Base-by-base conservation (phyloP, 2,888 invertebrate genomes). In the Mythimna impura region DNA sequence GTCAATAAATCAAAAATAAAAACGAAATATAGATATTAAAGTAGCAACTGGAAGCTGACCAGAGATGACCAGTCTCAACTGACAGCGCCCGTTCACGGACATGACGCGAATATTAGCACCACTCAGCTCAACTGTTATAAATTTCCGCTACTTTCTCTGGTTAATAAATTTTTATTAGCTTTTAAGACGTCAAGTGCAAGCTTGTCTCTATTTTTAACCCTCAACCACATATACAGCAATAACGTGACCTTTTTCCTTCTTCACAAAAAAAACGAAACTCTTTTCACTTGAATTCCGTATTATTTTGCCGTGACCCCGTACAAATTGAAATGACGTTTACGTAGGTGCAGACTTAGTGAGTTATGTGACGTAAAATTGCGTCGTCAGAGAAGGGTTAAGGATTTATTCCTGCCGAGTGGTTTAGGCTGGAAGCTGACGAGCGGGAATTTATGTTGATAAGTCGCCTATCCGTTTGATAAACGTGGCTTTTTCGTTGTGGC, bases 271-370 rank as follows among this genome's bases (percentile, higher is more conserved):
- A 55, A 58, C 17, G 30, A 40, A 60, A 62, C 30, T 66, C 43
- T 52, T 83, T 63, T 83, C 71, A 81, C 76, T 76, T 55, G 58
- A 71, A 84, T 81, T 70, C n/a, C 61, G 58, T 52, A 71, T 81
- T 70, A 75, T 80, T 84, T 61, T 22, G 22, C 77, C 62, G 36
- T 81, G 82, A 68, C 71, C 67, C 65, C 55, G 77, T 84, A 66
- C 82, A 76, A 81, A 81, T 84, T 81, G 80, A 84, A 81, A 81
- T 81, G 82, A 81, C 84, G 81, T 81, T 84, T 84, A 76, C 69
- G 82, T 67, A 77, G 76, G 76, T 81, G 63, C 47, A 57, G 65
- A 66, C 75, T 64, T 69, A 84, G 61, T 81, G 84, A 84, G 61
- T 84, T 81, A 81, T 81, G 82, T 76, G 82, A 81, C 80, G 78